Evolutionary conservation across 2,888 invertebrate genomes (phyloP), one percentile per base, ranked within the genome.

Genomic region (Ochropleura leucogaster): DNA sequence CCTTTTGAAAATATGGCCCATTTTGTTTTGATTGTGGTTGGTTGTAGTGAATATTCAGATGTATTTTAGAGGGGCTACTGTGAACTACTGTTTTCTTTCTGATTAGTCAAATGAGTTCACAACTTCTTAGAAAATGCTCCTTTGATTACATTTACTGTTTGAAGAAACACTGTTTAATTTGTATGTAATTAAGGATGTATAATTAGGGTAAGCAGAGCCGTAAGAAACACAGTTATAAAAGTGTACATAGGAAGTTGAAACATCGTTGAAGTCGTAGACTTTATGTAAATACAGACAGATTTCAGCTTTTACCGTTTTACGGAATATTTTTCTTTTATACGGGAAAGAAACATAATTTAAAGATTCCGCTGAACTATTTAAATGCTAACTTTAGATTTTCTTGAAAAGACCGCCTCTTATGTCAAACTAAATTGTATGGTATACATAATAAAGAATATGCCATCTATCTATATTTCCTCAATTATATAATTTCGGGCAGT

Each of bases 11-110:
- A 59, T 78, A 84, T 66, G 72, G 63, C n/a, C 40, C 44, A 67
- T 63, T 77, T 77, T 69, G 16, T 12, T 7, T 62, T 70, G 42
- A 18, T 40, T 20, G 12, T 55, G 9, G 9, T 8, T 42, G 40
- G 16, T 10, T 8, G 47, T 10, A 72, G 47, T 84, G 66, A 79
- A 84, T 86, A 89, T 87, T 83, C 84, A 88, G 84, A 68, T 70
- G 65, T 51, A n/a, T 77, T 75, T 67, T 72, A 66, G 68, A 80
- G 73, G 47, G 68, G 92, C 93, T 92, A 93, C 93, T 78, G 92
- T 91, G 88, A 91, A 92, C 93, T 92, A 92, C 93, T 87, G 93
- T 92, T 88, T 90, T 70, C 73, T 83, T 85, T 85, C 72, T 80
- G 72, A 82, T 87, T 84, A 88, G 80, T 79, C 80, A 83, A 87